Conservation (phyloP, 2,888 invertebrate genomes). For the Drosophila pullipes region DNA sequence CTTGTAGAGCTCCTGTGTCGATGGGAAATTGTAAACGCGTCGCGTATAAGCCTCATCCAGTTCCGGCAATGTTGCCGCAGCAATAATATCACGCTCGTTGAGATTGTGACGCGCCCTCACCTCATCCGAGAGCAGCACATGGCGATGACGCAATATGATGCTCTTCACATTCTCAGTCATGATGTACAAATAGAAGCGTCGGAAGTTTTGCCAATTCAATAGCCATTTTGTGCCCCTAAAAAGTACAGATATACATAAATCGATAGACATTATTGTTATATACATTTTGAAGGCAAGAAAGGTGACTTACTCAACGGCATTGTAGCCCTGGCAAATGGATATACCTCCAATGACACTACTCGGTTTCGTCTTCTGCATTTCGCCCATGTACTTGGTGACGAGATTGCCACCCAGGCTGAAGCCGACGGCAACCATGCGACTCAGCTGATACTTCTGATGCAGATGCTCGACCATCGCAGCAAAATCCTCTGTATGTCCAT, state of each 20-base stretch:
- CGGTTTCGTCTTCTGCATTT: slow-evolving; percentile 88
- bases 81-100: slow-evolving; percentile 93
- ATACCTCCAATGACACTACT: slow-evolving; percentile 93
- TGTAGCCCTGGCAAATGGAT: slow-evolving; percentile 97
- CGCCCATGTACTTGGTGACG: slow-evolving; percentile 96
- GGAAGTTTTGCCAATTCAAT: slow-evolving; percentile 94
- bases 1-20: slow-evolving; percentile 92
- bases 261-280: background rate
- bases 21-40: slow-evolving; percentile 91
- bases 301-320: slow-evolving; percentile 92
- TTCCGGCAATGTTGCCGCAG: slow-evolving; percentile 94
- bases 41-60: slow-evolving; percentile 96
- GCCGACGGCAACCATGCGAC: slow-evolving; percentile 93
- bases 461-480: slow-evolving; percentile 93
- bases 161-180: slow-evolving; percentile 97
- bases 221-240: slow-evolving; percentile 92
- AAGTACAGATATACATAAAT: background rate
- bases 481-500: slow-evolving; percentile 96
- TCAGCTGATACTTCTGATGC: slow-evolving; percentile 90
- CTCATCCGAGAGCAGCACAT: slow-evolving; percentile 90
- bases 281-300: background rate
- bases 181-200: slow-evolving; percentile 95
- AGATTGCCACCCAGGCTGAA: slow-evolving; percentile 98
- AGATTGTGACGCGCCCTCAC: slow-evolving; percentile 89
- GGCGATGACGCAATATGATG: slow-evolving; percentile 93